Percentiles rank a stretch among this genome's conserved stretches.
phyloP scores from a whole-genome alignment of 2,888 invertebrate genomes.

The Netelia melanura region DNA sequence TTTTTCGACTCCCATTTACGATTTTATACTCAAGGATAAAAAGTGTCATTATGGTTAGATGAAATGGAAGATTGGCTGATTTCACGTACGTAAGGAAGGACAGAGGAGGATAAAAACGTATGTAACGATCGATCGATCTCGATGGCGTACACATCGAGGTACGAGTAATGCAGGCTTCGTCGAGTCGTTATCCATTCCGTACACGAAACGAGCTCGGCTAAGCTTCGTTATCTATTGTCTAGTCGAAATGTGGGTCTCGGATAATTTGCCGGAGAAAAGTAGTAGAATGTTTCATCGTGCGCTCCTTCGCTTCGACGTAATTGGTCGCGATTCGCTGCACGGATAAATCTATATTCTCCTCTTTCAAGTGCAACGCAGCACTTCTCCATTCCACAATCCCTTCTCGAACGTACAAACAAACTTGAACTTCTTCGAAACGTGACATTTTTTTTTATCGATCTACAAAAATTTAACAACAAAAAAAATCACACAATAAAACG shows the following conservation, averaged over 20 bases:
- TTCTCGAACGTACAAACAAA: background rate
- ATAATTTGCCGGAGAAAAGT: conserved; percentile 45
- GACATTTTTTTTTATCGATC: too few relatives aligned
- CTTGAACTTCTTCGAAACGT: too few relatives aligned
- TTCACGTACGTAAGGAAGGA: background rate
- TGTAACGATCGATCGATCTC: conserved; percentile 33
- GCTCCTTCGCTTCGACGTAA: conserved; percentile 12
- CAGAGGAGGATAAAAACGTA: conserved; percentile 1
- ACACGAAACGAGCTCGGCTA: conserved; percentile 40
- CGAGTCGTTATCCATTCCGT: conserved; percentile 58
- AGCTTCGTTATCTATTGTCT: conserved; percentile 52
- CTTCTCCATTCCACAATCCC: background rate
- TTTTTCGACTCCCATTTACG: background rate
- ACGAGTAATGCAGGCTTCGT: background rate
- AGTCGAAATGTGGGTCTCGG: conserved; percentile 34
- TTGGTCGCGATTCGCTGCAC: conserved; percentile 15
- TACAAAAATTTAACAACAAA: too few relatives aligned
- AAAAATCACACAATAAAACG: too few relatives aligned
- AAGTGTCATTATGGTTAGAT: conserved; percentile 22
- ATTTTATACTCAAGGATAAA: background rate
- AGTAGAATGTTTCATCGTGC: conserved; percentile 37
- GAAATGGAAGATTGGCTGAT: conserved; percentile 6
- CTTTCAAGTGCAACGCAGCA: conserved; percentile 12
- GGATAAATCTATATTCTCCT: conserved; percentile 8
- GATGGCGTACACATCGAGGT: conserved; percentile 5